phyloP scores from a whole-genome alignment of 2,113 vertebrate genomes.

The Erythrocebus patas region DNA sequence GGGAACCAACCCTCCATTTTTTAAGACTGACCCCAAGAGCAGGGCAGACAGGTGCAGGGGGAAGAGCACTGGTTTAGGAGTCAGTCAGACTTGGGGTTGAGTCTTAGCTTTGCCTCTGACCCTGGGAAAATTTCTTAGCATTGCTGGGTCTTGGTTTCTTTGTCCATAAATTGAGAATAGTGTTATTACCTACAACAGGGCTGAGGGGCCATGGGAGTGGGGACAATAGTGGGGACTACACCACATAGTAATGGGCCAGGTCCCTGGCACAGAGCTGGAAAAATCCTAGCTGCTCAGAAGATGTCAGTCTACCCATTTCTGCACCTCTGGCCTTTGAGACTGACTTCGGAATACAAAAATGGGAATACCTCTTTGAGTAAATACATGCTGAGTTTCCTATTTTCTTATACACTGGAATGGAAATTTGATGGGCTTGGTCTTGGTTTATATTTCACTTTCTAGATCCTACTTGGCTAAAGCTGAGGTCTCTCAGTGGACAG shows the following conservation, averaged over 20 bases:
- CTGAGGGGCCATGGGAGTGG: fast-evolving
- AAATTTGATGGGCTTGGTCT: neutral
- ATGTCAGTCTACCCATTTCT: no score
- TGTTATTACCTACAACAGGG: neutral
- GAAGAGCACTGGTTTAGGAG: neutral
- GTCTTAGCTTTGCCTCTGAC: neutral
- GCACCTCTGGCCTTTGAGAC: neutral
- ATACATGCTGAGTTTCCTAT: neutral
- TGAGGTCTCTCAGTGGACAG: neutral
- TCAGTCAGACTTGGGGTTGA: neutral
- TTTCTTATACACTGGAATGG: neutral
- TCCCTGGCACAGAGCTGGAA: neutral
- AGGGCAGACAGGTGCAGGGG: fast-evolving
- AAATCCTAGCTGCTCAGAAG: fast-evolving
- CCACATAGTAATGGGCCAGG: neutral
- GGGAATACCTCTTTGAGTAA: neutral
- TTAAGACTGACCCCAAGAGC: no score
- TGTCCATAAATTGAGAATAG: neutral
- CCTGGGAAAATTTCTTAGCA: neutral
- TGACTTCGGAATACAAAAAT: neutral
- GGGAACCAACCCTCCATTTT: neutral
- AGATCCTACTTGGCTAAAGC: neutral
- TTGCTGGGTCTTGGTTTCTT: neutral
- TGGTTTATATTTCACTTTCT: constrained; percentile 26
- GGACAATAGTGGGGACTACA: fast-evolving